phyloP scores from a whole-genome alignment of 2,888 invertebrate genomes.

The Ceriagrion tenellum region DNA sequence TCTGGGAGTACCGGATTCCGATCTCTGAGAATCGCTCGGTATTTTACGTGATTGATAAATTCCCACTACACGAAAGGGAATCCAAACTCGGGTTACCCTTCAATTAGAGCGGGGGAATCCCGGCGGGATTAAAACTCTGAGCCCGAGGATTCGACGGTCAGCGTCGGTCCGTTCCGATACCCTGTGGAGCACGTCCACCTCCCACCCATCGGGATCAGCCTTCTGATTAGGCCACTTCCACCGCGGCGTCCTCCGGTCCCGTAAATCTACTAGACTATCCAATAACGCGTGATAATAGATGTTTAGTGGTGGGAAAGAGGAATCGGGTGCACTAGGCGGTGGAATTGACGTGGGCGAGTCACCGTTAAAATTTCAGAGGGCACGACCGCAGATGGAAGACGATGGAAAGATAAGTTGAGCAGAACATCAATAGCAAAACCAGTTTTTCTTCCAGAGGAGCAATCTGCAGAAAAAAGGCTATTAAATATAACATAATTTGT shows the following conservation, averaged over 20 bases:
- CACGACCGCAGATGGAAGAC: neutral
- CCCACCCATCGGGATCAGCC: neutral
- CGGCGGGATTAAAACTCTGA: neutral
- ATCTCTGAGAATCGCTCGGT: neutral
- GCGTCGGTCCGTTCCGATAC: neutral
- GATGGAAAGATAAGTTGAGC: too few relatives aligned
- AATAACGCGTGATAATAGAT: neutral
- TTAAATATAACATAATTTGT: too few relatives aligned
- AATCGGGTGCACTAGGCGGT: neutral
- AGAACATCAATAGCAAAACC: too few relatives aligned
- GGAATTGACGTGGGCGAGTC: neutral
- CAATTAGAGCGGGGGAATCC: neutral
- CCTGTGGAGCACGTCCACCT: neutral
- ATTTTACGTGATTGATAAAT: neutral
- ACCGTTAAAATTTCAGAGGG: neutral
- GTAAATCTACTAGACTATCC: neutral
- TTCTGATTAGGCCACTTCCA: slow-evolving; percentile 13
- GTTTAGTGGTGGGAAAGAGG: neutral
- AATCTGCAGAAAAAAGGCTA: too few relatives aligned
- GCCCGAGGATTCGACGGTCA: neutral
- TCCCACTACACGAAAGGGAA: neutral
- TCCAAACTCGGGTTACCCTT: neutral
- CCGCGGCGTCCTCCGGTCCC: neutral
- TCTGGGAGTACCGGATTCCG: neutral
- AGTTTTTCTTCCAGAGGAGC: too few relatives aligned